phyloP scores from a whole-genome alignment of 2,113 vertebrate species.

The Columbina picui region DNA sequence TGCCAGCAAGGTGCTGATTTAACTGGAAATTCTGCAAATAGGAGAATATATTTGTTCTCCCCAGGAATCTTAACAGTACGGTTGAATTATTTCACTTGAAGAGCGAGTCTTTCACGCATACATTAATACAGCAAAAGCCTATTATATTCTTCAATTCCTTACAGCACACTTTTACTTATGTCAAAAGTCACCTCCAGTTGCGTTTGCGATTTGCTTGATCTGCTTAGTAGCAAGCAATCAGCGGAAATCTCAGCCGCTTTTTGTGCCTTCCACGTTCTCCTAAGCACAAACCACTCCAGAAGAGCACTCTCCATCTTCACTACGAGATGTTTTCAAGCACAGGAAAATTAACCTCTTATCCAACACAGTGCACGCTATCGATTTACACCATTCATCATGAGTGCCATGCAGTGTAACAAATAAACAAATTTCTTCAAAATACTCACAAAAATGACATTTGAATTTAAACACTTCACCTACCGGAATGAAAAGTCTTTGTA shows the following conservation, averaged over 20 bases:
- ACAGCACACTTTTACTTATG: not conserved
- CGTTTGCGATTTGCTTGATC: not conserved
- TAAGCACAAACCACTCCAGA: not conserved
- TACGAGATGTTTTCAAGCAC: not conserved
- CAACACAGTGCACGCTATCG: accelerated
- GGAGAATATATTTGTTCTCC: not conserved
- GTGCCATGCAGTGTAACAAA: not conserved
- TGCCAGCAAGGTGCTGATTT: not conserved
- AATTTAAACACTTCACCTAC: not conserved
- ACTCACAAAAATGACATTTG: not conserved
- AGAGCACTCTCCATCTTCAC: not conserved
- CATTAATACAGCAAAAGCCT: not conserved
- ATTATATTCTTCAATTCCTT: not conserved
- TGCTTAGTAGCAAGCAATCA: not conserved
- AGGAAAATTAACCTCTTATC: not conserved
- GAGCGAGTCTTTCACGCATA: not conserved
- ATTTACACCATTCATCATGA: not conserved
- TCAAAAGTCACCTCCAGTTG: slow-evolving; percentile 6
- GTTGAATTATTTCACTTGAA: not conserved
- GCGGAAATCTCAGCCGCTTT: not conserved
- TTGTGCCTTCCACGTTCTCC: not conserved
- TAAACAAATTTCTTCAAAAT: not conserved
- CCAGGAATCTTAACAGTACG: not conserved
- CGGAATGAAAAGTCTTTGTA: not conserved
- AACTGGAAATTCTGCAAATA: not conserved